Conservation (phyloP, 1,140 invertebrate species). For the Hyphantria cunea region DNA sequence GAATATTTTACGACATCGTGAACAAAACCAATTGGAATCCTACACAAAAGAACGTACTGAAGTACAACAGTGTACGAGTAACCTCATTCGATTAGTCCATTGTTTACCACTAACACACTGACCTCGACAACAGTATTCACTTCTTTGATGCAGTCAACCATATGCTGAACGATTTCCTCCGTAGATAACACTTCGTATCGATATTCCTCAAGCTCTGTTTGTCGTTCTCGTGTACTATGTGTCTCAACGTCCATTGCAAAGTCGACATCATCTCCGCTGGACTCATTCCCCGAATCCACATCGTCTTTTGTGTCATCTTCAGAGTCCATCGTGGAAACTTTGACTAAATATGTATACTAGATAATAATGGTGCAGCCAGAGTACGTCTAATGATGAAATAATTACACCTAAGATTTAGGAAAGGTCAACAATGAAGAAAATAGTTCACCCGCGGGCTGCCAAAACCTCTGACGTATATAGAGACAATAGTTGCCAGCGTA, state of each 20-base stretch:
- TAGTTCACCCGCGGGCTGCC: constrained; percentile 81
- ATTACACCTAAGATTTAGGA: constrained; percentile 82
- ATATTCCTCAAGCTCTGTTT: constrained; percentile 93
- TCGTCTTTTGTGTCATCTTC: constrained; percentile 94
- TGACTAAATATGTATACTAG: constrained; percentile 60
- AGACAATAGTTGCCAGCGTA: constrained; percentile 37
- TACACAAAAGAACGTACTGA: constrained; percentile 43
- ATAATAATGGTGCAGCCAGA: constrained; percentile 65
- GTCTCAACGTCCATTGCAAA: constrained; percentile 96
- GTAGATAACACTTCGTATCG: constrained; percentile 96
- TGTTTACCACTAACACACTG: constrained; percentile 81
- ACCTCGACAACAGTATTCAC: constrained; percentile 94
- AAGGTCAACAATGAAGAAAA: constrained; percentile 83
- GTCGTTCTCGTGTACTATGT: constrained; percentile 88
- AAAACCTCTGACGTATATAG: constrained; percentile 78
- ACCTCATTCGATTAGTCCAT: constrained; percentile 70
- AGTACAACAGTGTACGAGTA: constrained; percentile 64
- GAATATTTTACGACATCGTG: constrained; percentile 15
- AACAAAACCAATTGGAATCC: constrained; percentile 17
- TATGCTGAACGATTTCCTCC: constrained; percentile 97
- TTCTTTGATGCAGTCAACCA: constrained; percentile 98
- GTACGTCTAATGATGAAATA: constrained; percentile 76
- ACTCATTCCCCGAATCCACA: constrained; percentile 95
- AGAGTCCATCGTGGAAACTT: constrained; percentile 89
- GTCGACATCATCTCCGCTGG: constrained; percentile 93